Evolutionary conservation across 2,888 invertebrate species (phyloP), one percentile per base, ranked within the genome.

Genomic region (Hipparchia sbordonii): DNA sequence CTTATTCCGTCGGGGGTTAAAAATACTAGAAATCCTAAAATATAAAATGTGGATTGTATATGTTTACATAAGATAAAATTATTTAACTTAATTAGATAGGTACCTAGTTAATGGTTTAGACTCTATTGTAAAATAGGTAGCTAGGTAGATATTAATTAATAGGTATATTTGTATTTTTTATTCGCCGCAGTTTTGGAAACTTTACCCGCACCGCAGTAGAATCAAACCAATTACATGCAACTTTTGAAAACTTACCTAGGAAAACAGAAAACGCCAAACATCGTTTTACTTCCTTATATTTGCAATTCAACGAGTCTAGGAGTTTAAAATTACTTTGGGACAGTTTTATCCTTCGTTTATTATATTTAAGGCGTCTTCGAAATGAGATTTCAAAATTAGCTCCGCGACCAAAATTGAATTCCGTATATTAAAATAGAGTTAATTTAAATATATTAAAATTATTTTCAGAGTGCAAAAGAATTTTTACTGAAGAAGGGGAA

Each of bases 211-310:
- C 61, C 59, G 61, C 68, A 71, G 59, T 65, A 56, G 68, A 67
- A 67, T 67, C 71, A 23, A 88, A 89, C 88, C 88, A 90, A 90
- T 90, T 89, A 89, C 87, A 90, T 88, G 88, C 87, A 89, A 89
- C 84, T 86, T 82, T 82, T 82, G 84, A 82, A 81, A 90, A 89
- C 87, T 90, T 89, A 81, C 23, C 79, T 81, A 81, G 84, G 83
- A 84, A 87, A 87, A 86, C 85, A 87, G 86, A 87, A 88, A 89
- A 89, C 84, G 81, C 84, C 86, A 86, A 89, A 87, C 89, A 85
- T 82, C 84, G 86, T 84, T 87, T 87, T 85, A 85, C 83, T 86
- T 85, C 82, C 82, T 82, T 80, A 81, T 82, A 90, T 90, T 90
- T 88, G 87, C 87, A 89, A 89, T 87, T 88, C 89, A 89, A 90